Evolutionary conservation across 2,888 invertebrate genomes (phyloP).

Genomic region (Spodoptera littoralis): DNA sequence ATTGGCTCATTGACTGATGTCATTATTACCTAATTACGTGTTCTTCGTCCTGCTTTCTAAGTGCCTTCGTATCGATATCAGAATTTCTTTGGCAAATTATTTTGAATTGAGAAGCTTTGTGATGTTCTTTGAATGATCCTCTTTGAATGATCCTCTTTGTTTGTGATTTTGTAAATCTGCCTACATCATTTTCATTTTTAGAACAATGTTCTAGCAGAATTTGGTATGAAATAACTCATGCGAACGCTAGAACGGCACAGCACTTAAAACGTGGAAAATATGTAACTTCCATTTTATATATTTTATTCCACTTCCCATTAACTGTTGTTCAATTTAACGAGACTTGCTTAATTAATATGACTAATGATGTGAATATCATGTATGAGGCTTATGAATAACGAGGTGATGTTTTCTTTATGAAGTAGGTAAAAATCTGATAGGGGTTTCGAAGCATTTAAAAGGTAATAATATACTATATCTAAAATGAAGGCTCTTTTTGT

Average conservation of each 20-base stretch:
- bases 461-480: no score
- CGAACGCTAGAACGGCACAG: constrained; percentile 13
- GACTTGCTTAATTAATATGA: constrained; percentile 22
- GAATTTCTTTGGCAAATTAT: constrained; percentile 35
- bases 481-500: no score
- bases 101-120: constrained; percentile 18
- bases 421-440: neutral
- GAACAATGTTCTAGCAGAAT: constrained; percentile 18
- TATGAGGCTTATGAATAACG: constrained; percentile 10
- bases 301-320: constrained; percentile 14
- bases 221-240: constrained; percentile 18
- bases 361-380: constrained; percentile 31
- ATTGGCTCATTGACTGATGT: constrained; percentile 67
- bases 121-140: constrained; percentile 2
- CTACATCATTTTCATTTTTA: constrained; percentile 18
- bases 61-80: constrained; percentile 34
- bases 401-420: constrained; percentile 1
- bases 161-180: neutral
- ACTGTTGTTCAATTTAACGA: constrained; percentile 32
- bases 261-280: constrained; percentile 29
- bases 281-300: constrained; percentile 26
- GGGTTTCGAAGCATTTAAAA: no score
- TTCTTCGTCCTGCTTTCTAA: constrained; percentile 52
- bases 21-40: constrained; percentile 67
- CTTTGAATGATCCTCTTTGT: constrained; percentile 6